Conservation (phyloP, 2,888 invertebrate species). For the Orchestes rusci region DNA sequence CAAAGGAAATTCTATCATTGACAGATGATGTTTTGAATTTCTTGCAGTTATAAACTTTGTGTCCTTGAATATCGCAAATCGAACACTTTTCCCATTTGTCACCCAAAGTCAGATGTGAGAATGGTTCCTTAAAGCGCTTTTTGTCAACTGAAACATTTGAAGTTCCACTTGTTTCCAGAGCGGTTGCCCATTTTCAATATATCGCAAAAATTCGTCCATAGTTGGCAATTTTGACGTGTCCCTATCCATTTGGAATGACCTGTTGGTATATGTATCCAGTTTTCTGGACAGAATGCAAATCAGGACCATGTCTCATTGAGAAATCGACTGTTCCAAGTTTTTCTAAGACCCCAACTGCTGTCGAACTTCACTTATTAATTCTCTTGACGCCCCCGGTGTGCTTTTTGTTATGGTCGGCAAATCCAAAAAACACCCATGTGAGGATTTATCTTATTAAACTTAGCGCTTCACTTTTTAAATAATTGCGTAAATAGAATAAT, state of each 20-base stretch:
- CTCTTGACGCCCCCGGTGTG: too few relatives aligned
- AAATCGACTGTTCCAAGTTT: constrained; percentile 1
- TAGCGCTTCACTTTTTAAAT: constrained; percentile 2
- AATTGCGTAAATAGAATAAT: constrained; percentile 3
- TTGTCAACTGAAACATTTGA: too few relatives aligned
- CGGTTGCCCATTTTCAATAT: not conserved
- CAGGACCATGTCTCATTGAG: not conserved
- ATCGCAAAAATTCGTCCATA: not conserved
- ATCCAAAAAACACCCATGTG: not conserved
- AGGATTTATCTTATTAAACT: not conserved
- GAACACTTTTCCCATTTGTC: not conserved
- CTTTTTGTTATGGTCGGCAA: not conserved
- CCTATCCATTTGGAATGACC: constrained; percentile 3
- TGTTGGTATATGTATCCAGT: not conserved
- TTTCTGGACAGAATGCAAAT: not conserved
- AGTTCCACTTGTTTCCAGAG: too few relatives aligned
- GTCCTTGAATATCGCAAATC: not conserved
- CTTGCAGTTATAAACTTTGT: constrained; percentile 3
- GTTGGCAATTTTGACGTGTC: not conserved
- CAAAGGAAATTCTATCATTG: not conserved
- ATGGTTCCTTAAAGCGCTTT: too few relatives aligned
- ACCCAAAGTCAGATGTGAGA: too few relatives aligned
- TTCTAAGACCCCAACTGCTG: too few relatives aligned
- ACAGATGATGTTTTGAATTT: not conserved
- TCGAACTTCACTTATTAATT: too few relatives aligned